Percentiles rank a stretch among this genome's conserved stretches.
phyloP scores from a whole-genome alignment of 92 coral and sea anemone genomes.

The Epizoanthus illoricatus region DNA sequence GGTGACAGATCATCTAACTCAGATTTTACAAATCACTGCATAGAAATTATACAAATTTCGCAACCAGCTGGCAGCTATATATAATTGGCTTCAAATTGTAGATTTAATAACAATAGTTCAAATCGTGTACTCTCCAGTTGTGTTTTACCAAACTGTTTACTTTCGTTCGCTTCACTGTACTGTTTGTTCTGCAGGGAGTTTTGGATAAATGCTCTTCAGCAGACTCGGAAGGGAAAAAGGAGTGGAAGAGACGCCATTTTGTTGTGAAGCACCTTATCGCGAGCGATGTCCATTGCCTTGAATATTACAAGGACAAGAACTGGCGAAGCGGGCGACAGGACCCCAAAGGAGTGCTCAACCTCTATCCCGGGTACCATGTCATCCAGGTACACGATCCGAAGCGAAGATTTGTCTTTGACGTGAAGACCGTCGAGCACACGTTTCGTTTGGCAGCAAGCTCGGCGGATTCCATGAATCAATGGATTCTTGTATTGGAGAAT shows the following conservation, averaged over 20 bases:
- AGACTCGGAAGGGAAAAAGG: constrained; percentile 78
- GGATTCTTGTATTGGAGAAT: constrained; percentile 83
- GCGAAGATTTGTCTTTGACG: constrained; percentile 75
- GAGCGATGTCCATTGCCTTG: constrained; percentile 82
- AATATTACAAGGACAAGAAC: constrained; percentile 71
- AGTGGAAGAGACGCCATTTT: constrained; percentile 93
- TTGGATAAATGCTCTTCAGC: constrained; percentile 80
- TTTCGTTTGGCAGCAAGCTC: constrained; percentile 83
- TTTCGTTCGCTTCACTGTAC: neutral
- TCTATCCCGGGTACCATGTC: constrained; percentile 89
- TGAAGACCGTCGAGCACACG: constrained; percentile 88
- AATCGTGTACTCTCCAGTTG: neutral
- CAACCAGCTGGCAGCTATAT: neutral
- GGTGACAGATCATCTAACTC: no score
- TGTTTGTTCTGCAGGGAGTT: constrained; percentile 53
- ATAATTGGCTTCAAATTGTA: neutral
- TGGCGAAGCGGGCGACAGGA: constrained; percentile 85
- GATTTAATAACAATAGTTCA: no score
- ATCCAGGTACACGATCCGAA: constrained; percentile 71
- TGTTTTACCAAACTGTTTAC: neutral
- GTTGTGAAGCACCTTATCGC: constrained; percentile 83
- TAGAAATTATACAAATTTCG: neutral
- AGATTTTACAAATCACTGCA: no score
- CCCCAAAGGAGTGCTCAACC: constrained; percentile 87
- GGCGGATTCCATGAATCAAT: constrained; percentile 74